Percentiles rank a stretch among this genome's conserved stretches.
Conservation (phyloP, 2,113 vertebrate genomes). For the Meriones unguiculatus region DNA sequence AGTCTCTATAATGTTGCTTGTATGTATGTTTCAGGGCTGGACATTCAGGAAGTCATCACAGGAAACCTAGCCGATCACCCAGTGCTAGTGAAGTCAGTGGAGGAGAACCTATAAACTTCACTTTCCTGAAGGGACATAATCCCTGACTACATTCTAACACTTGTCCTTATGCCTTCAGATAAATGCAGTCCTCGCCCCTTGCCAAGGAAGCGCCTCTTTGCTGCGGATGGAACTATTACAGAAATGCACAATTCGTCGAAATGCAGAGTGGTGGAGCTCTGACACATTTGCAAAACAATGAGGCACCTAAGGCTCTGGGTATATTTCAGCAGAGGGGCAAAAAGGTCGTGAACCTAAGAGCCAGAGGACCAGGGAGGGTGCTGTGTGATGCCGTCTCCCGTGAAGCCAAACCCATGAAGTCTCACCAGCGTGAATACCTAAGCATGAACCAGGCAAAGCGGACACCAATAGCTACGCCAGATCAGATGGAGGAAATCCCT, state of each 20-base stretch:
- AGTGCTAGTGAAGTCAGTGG: background rate
- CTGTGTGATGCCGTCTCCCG: background rate
- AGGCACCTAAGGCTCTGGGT: background rate
- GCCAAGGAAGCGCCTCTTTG: background rate
- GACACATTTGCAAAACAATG: background rate
- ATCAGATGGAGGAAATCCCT: no score
- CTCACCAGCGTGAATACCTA: background rate
- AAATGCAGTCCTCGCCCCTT: no score
- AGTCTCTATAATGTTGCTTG: background rate
- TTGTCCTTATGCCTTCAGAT: background rate
- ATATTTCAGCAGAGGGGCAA: background rate
- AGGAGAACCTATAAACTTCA: background rate
- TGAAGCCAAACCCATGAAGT: background rate
- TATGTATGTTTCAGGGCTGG: background rate
- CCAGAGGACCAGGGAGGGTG: background rate
- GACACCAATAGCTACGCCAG: background rate
- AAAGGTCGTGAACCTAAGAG: background rate
- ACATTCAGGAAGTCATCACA: background rate
- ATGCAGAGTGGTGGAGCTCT: background rate
- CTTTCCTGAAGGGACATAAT: background rate
- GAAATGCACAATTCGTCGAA: background rate
- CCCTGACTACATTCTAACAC: background rate
- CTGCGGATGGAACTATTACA: background rate
- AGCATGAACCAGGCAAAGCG: background rate
- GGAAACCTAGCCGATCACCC: background rate